These are phyloP conservation scores for Cinclus mexicanus DNA, from an alignment of 2,113 vertebrate species.

Conservation along the genomic window DNA sequence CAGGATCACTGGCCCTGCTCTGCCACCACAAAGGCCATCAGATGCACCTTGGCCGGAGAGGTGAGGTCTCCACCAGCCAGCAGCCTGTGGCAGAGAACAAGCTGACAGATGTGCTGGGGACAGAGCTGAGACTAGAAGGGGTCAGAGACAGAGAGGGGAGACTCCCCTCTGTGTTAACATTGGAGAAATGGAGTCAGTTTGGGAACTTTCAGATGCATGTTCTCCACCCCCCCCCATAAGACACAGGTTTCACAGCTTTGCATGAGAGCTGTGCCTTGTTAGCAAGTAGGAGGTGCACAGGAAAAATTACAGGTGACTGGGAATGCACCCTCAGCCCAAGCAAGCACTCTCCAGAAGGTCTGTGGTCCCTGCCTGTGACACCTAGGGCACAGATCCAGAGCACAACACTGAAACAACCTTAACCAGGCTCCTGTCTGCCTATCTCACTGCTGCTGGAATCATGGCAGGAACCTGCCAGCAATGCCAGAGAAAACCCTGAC, in stretches of 20 bases:
- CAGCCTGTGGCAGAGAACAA: neutral
- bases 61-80: neutral
- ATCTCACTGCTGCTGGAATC: neutral
- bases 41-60: neutral
- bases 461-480: neutral
- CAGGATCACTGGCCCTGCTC: neutral
- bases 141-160: neutral
- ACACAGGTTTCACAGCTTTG: neutral
- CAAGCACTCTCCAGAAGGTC: neutral
- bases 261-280: neutral
- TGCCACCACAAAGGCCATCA: neutral
- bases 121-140: neutral
- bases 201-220: neutral
- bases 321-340: neutral
- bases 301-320: neutral
- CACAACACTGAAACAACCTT: accelerated
- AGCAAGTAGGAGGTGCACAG: neutral
- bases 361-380: neutral
- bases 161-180: neutral
- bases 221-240: neutral
- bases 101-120: neutral
- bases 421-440: neutral
- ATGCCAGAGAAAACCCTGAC: neutral
- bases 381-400: neutral
- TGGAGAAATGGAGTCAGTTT: neutral